A percentile compares a stretch with the other conserved stretches of the same genome.
Evolutionary conservation across 2,113 vertebrate species (phyloP).

Genomic region (Peromyscus polionotus): DNA sequence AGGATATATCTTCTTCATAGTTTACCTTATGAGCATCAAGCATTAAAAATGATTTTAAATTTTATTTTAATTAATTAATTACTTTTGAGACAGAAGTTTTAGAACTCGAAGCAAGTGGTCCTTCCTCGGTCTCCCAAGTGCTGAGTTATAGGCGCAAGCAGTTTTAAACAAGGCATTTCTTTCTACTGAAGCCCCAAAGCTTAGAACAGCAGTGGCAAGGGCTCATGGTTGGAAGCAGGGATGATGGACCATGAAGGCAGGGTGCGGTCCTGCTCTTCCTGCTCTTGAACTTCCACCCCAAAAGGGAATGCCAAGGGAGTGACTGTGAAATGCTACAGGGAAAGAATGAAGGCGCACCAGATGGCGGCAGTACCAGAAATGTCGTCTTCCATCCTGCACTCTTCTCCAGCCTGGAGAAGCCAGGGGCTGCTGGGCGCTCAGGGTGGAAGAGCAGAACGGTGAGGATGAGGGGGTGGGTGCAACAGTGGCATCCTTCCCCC

Average conservation of each 20-base stretch:
- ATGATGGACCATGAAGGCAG: background rate
- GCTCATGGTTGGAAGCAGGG: background rate
- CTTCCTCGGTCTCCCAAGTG: background rate
- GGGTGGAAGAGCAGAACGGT: background rate
- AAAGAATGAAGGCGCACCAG: background rate
- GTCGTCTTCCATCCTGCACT: too few relatives aligned
- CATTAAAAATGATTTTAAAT: background rate
- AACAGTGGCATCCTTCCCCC: fast-evolving
- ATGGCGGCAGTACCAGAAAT: background rate
- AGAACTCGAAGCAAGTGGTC: background rate
- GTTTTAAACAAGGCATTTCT: background rate
- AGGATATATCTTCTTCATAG: background rate
- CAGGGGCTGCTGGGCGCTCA: background rate
- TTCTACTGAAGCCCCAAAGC: background rate
- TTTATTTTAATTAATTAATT: background rate
- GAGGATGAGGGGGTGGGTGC: background rate
- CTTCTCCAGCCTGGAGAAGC: background rate
- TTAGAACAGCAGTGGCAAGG: background rate
- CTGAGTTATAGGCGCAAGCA: background rate
- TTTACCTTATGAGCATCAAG: background rate
- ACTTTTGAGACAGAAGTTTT: background rate
- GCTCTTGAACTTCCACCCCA: background rate
- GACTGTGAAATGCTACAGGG: too few relatives aligned
- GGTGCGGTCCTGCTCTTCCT: background rate
- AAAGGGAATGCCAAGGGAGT: background rate